Evolutionary conservation across 2,888 invertebrate genomes (phyloP).

Genomic region (Ceratothoa steindachneri): DNA sequence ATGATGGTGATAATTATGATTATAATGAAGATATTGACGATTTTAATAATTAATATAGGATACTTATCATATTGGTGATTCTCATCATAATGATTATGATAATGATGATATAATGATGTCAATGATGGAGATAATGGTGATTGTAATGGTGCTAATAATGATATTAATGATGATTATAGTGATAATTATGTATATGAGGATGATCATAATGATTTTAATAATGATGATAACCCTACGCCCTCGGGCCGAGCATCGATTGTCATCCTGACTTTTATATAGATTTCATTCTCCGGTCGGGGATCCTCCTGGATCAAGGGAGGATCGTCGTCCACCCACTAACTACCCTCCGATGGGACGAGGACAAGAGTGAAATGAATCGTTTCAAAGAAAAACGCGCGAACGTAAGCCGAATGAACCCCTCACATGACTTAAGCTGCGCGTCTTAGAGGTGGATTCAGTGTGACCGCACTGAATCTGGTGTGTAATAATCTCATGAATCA

Average conservation of each 20-base stretch:
- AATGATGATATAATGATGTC: background rate
- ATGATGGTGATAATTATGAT: background rate
- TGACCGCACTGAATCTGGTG: too few relatives aligned
- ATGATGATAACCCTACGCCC: background rate
- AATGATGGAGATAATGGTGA: background rate
- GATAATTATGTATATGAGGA: background rate
- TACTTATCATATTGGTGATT: background rate
- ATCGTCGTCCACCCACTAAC: too few relatives aligned
- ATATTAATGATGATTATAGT: background rate
- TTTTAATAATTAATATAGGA: too few relatives aligned
- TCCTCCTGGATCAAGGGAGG: background rate
- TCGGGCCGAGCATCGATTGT: background rate
- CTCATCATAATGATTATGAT: background rate
- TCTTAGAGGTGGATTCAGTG: too few relatives aligned
- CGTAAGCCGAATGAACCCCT: too few relatives aligned
- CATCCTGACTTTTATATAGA: too few relatives aligned
- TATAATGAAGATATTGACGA: background rate
- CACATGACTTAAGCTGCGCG: too few relatives aligned
- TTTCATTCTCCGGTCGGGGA: too few relatives aligned
- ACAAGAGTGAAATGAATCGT: too few relatives aligned
- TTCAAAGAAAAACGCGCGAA: too few relatives aligned
- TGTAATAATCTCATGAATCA: too few relatives aligned
- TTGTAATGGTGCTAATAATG: background rate
- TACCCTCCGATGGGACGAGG: too few relatives aligned
- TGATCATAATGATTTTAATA: background rate